Base-by-base conservation (phyloP, 2,888 invertebrate genomes). In the Luperina testacea region DNA sequence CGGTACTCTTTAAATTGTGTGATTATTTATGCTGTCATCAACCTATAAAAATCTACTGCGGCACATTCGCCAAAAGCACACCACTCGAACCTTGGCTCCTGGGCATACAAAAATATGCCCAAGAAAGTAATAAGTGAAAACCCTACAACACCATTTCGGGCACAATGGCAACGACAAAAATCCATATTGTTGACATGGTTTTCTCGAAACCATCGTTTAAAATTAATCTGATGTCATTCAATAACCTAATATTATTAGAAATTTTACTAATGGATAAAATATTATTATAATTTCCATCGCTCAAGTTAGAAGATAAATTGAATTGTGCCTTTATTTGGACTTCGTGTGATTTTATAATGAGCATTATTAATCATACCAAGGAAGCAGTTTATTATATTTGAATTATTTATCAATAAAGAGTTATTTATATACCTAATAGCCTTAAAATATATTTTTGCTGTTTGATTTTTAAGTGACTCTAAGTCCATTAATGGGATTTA, bases 261-360 rank as follows among this genome's bases (percentile, higher is more conserved):
- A 61, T 9, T 24, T 27, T 11, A n/a, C 69, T 57, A 51, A 38
- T 67, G 38, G 9, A 61, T 59, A 3, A 48, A 61, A 51, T 57
- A 80, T 59, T 72, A 68, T 69, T 51, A 17, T 57, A 24, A 76
- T 38, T 32, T 59, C 38, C n/a, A 72, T 65, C 45, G 57, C 67
- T 20, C 42, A 77, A 38, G 32, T 48, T n/a, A 59, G 57, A 72
- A 64, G 84, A 83, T 65, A 32, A 72, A 80, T 76, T 45, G 65
- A 53, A 68, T 48, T 24, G 20, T 64, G 48, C 57, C 64, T 67
- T 32, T 61, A 32, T 83, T 77, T 68, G 8, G 80, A 48, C 38
- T 57, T 7, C 51, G 15, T n/a, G 20, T 83, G 84, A 69, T 77
- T 80, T 68, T 83, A 83, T 75, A 65, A 71, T 61, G 42, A 72